Percentiles rank a stretch among this genome's conserved stretches.
These are phyloP conservation scores for Diplolepis rosae DNA, from an alignment of 2,888 invertebrate genomes.

Conservation along the genomic window DNA sequence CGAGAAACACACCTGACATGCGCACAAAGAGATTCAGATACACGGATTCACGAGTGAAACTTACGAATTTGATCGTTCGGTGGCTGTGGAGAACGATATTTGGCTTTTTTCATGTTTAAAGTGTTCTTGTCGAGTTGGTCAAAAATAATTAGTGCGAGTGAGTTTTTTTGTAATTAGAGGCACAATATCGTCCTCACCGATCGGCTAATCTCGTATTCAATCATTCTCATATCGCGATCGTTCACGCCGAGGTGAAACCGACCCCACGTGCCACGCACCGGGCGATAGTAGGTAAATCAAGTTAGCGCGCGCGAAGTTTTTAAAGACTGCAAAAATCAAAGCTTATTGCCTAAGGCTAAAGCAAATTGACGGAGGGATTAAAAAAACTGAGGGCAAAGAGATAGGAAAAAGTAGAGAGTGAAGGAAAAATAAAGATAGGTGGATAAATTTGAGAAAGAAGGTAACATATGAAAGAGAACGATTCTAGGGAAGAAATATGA, in stretches of 20 bases:
- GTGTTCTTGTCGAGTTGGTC: slow-evolving; percentile 20
- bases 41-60: not conserved
- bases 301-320: slow-evolving; percentile 24
- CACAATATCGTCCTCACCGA: slow-evolving; percentile 8
- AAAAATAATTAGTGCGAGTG: slow-evolving; percentile 10
- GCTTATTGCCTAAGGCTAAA: slow-evolving; percentile 15
- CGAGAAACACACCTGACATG: slow-evolving; percentile 35
- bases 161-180: not conserved
- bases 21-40: slow-evolving; percentile 29
- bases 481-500: not conserved
- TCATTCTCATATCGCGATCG: slow-evolving; percentile 24
- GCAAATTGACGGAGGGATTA: not conserved
- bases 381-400: not conserved
- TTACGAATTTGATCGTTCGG: slow-evolving; percentile 14
- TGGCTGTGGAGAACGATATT: slow-evolving; percentile 8
- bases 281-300: slow-evolving; percentile 17
- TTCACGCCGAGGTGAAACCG: slow-evolving; percentile 1
- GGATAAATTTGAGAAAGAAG: not conserved
- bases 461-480: not conserved
- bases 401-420: not conserved
- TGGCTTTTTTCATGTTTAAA: slow-evolving; percentile 12
- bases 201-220: slow-evolving; percentile 13
- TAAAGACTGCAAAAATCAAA: slow-evolving; percentile 27
- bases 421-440: not conserved
- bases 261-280: not conserved